Conservation (phyloP, 2,888 invertebrate species). For the Bembecia ichneumoniformis region DNA sequence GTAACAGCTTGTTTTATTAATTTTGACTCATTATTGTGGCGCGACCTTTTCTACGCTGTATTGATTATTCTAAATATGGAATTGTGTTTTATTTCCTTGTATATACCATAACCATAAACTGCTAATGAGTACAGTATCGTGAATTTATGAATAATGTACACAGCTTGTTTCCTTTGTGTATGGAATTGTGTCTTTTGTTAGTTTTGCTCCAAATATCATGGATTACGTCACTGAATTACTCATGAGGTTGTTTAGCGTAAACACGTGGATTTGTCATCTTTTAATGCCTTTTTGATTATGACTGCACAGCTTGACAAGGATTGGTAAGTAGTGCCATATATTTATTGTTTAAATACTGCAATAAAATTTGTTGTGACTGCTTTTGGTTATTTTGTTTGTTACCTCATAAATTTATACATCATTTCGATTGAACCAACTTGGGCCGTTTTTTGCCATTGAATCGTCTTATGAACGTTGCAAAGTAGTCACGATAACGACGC, state of each 20-base stretch:
- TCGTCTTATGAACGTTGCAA: no score
- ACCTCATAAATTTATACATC: no score
- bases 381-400: no score
- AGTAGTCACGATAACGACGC: no score
- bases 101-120: background rate
- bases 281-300: background rate
- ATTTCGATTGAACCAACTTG: no score
- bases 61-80: no score
- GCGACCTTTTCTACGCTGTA: no score
- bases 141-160: background rate
- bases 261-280: background rate
- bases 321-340: background rate
- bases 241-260: background rate
- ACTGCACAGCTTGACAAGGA: background rate
- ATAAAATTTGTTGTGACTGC: no score
- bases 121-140: background rate
- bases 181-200: constrained; percentile 3
- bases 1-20: no score
- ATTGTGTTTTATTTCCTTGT: no score
- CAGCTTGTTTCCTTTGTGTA: background rate
- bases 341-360: background rate
- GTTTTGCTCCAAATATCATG: constrained; percentile 1
- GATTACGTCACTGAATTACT: constrained; percentile 5
- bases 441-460: no score
- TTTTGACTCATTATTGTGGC: no score